A percentile compares a stretch with the other conserved stretches of the same genome.
Evolutionary conservation across 2,113 vertebrate species (phyloP).

Genomic region (Peromyscus californicus): DNA sequence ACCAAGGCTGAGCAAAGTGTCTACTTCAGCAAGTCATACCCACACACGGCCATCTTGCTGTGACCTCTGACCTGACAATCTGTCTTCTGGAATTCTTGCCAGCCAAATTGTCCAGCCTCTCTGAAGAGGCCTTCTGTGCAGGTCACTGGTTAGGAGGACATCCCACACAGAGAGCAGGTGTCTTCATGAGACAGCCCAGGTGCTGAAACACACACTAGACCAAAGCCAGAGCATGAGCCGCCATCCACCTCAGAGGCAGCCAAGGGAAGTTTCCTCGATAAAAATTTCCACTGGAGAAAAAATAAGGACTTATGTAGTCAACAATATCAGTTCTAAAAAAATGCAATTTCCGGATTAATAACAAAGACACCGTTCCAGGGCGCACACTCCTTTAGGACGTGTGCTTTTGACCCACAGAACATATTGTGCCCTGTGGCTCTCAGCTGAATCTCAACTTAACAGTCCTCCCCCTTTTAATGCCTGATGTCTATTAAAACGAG

Average conservation of each 20-base stretch:
- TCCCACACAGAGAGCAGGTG: not conserved
- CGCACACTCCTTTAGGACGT: constrained; percentile 87
- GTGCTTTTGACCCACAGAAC: constrained; percentile 89
- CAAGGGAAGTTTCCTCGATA: constrained; percentile 80
- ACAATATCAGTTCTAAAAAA: constrained; percentile 90
- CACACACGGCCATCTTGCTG: not conserved
- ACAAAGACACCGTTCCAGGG: constrained; percentile 87
- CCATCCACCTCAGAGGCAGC: constrained; percentile 69
- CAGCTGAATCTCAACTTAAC: constrained; percentile 85
- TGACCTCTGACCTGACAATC: constrained; percentile 80
- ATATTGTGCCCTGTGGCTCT: constrained; percentile 92
- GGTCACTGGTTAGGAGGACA: constrained; percentile 59
- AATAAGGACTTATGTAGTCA: constrained; percentile 85
- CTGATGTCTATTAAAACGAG: constrained; percentile 88
- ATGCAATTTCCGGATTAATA: constrained; percentile 93
- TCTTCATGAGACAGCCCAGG: not conserved
- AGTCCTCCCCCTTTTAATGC: constrained; percentile 83
- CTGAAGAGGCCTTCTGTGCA: constrained; percentile 62
- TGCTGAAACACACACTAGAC: constrained; percentile 69
- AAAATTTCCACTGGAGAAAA: constrained; percentile 80
- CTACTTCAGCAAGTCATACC: not conserved
- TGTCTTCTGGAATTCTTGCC: constrained; percentile 78
- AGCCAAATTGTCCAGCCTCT: constrained; percentile 76
- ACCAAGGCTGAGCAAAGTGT: too few relatives aligned
- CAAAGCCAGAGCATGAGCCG: constrained; percentile 29